phyloP scores from a whole-genome alignment of 2,888 invertebrate species.

The Oscheius sp. region DNA sequence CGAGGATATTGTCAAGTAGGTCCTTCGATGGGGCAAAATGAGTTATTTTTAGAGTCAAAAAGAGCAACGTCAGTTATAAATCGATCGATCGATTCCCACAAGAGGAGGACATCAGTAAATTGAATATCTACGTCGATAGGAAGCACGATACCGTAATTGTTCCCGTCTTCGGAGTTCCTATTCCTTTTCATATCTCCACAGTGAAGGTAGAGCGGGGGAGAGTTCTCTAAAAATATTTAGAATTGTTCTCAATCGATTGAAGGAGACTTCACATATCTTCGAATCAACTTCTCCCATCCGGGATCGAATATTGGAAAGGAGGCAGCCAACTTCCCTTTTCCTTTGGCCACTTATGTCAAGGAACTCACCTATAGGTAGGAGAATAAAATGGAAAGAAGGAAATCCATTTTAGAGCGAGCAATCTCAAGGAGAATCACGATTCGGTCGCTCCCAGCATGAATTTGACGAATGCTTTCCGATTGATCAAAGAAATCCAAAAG shows the following conservation, averaged over 20 bases:
- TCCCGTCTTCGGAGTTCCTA: slow-evolving; percentile 92
- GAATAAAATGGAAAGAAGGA: neutral
- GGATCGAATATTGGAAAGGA: slow-evolving; percentile 90
- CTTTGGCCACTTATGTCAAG: slow-evolving; percentile 95
- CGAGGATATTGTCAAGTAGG: slow-evolving; percentile 46
- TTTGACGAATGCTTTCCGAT: slow-evolving; percentile 91
- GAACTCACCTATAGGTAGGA: slow-evolving; percentile 80
- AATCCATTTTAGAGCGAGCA: slow-evolving; percentile 29
- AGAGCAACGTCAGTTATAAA: slow-evolving; percentile 94
- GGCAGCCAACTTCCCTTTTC: slow-evolving; percentile 87
- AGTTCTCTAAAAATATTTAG: slow-evolving; percentile 59
- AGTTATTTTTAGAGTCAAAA: slow-evolving; percentile 71
- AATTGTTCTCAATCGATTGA: slow-evolving; percentile 98
- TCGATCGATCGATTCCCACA: slow-evolving; percentile 89
- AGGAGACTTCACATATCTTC: slow-evolving; percentile 96
- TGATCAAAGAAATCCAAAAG: slow-evolving; percentile 99
- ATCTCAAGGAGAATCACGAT: slow-evolving; percentile 96
- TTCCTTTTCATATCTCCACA: slow-evolving; percentile 97
- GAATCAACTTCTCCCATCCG: slow-evolving; percentile 97
- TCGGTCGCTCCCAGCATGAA: slow-evolving; percentile 91
- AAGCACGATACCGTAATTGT: slow-evolving; percentile 95
- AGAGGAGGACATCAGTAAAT: slow-evolving; percentile 90
- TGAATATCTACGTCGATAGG: slow-evolving; percentile 93
- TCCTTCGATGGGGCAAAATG: neutral
- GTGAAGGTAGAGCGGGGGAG: slow-evolving; percentile 84